Base-by-base conservation (phyloP, 1,140 invertebrate species). In the Papilio xuthus region DNA sequence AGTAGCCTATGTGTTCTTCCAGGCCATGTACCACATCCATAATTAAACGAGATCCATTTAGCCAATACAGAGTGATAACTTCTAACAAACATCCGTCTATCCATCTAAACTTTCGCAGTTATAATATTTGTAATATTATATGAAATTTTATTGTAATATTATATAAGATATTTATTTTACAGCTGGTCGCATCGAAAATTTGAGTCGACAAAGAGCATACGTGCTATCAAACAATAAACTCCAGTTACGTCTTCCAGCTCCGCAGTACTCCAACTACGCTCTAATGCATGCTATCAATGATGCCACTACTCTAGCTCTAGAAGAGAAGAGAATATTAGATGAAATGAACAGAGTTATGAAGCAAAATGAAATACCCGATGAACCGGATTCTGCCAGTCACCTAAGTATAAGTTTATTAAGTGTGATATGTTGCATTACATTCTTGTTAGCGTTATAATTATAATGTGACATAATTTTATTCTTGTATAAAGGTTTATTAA, bases 271-370 rank as follows among this genome's bases (percentile, higher is more conserved):
- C 6, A 95, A 95, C 83, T 96, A 95, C 88, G 94, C 95, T 1
- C 85, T 96, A 8, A 94, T 96, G 94, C 92, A 95, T 32, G 95
- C 95, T 0, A 95, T 96, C 0, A 96, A 96, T 79, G 95, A 95
- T 81, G 95, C 95, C 4, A 94, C 95, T 3, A 84, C 87, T 1
- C 79, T 95, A 13, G 90, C 95, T 0, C 72, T 95, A 63, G 94
- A 96, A 85, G 95, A 96, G 84, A 94, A 95, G 83, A 86, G 86
- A 67, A 92, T 94, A n/a, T 69, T 90, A 7, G 88, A 94, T 20
- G 90, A 93, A 78, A 88, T 94, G 77, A 86, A 92, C 6, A 86
- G 85, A 75, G 78, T 91, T 0, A 84, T 85, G 50, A 83, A 88
- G 78, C 80, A 94, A 81, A 87, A 94, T 80, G 93, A 89, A 56